phyloP scores from a whole-genome alignment of 2,888 invertebrate species.

The Drosophila melanocephala region DNA sequence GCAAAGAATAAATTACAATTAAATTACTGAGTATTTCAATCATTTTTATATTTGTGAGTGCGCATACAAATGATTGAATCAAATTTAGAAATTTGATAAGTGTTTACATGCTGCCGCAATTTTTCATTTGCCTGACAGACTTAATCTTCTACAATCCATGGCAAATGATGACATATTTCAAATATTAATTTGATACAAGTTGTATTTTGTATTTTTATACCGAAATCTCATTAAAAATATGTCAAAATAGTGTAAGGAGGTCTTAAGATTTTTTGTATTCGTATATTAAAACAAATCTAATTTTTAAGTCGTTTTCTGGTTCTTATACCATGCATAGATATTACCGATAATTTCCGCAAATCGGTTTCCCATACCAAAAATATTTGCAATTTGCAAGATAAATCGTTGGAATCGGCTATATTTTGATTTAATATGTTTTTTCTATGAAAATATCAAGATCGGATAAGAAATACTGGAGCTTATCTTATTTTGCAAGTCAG shows the following conservation, averaged over 20 bases:
- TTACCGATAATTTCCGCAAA: not conserved
- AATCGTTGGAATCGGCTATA: not conserved
- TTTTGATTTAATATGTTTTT: not conserved
- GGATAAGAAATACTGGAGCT: not conserved
- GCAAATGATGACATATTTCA: not conserved
- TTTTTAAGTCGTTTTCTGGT: not conserved
- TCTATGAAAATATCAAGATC: not conserved
- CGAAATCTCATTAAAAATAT: not conserved
- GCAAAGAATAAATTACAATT: not conserved
- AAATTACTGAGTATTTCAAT: not conserved
- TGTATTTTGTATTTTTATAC: not conserved
- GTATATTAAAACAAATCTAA: accelerated
- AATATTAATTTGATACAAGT: not conserved
- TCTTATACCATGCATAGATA: not conserved
- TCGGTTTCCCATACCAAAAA: not conserved
- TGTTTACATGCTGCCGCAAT: not conserved
- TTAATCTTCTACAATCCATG: not conserved
- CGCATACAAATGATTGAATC: not conserved
- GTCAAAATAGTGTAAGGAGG: not conserved
- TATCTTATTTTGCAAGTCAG: not conserved
- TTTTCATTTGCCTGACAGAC: not conserved
- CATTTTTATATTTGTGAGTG: not conserved
- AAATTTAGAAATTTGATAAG: not conserved
- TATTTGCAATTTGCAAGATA: not conserved
- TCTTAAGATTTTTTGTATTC: not conserved